Conservation (phyloP, 1,140 invertebrate species). For the Pissodes strobi region DNA sequence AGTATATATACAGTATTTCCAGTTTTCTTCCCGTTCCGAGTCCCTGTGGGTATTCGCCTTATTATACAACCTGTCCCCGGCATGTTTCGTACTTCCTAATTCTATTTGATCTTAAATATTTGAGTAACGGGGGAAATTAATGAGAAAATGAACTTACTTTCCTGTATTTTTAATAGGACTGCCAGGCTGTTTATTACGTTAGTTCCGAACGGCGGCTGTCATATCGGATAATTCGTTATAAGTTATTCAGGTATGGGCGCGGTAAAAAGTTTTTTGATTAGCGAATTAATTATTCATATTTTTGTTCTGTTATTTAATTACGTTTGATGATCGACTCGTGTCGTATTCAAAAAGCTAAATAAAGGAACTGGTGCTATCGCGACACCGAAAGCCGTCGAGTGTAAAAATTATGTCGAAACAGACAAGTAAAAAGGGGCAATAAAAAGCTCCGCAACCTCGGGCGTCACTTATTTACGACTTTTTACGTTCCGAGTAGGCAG, state of each 20-base stretch:
- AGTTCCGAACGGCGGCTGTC: neutral
- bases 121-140: slow-evolving; percentile 26
- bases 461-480: slow-evolving; percentile 20
- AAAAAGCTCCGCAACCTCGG: slow-evolving; percentile 1
- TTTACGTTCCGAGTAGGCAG: slow-evolving; percentile 9
- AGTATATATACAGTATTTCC: too few relatives aligned
- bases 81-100: slow-evolving; percentile 27
- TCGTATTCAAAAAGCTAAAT: too few relatives aligned
- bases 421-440: slow-evolving; percentile 2
- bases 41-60: slow-evolving; percentile 19
- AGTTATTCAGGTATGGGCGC: slow-evolving; percentile 8
- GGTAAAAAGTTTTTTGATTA: too few relatives aligned
- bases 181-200: neutral
- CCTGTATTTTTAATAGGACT: slow-evolving; percentile 26
- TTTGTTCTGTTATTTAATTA: too few relatives aligned
- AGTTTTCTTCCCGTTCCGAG: too few relatives aligned
- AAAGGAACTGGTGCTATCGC: too few relatives aligned
- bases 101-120: slow-evolving; percentile 35
- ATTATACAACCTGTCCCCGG: slow-evolving; percentile 29
- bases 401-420: slow-evolving; percentile 6
- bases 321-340: too few relatives aligned
- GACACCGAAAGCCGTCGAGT: too few relatives aligned
- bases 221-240: neutral
- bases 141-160: slow-evolving; percentile 30
- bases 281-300: too few relatives aligned